Conservation (phyloP, 2,888 invertebrate genomes). For the Pollenia amentaria region DNA sequence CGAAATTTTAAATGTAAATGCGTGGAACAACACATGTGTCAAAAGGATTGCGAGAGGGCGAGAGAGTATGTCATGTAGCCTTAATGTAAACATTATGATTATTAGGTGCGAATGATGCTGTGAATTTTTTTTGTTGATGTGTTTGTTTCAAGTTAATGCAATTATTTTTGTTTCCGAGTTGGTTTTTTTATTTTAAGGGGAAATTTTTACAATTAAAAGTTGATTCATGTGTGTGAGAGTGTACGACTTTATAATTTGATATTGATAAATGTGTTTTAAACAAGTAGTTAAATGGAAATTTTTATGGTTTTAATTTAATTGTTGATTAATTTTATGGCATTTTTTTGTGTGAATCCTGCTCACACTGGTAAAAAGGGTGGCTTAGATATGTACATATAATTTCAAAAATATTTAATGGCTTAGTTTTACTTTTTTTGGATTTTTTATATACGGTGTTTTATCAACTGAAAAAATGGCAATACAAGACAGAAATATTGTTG, state of each 20-base stretch:
- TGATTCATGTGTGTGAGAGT: conserved; percentile 12
- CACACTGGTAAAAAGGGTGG: background rate
- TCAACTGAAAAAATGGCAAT: too few relatives aligned
- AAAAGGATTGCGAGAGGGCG: conserved; percentile 12
- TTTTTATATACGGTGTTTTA: too few relatives aligned
- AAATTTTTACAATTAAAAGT: conserved; percentile 45
- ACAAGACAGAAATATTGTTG: too few relatives aligned
- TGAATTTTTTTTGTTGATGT: conserved; percentile 51
- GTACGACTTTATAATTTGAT: conserved; percentile 55
- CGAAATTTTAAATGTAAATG: conserved; percentile 26
- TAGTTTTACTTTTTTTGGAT: too few relatives aligned
- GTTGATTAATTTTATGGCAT: conserved; percentile 72
- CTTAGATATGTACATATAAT: conserved; percentile 1
- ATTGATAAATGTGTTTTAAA: conserved; percentile 71
- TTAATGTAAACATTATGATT: conserved; percentile 71
- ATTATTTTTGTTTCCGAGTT: conserved; percentile 59
- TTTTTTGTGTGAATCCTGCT: background rate
- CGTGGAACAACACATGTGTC: conserved; percentile 21
- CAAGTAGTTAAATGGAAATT: conserved; percentile 69
- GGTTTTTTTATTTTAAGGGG: conserved; percentile 44
- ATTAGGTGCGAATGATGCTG: conserved; percentile 74
- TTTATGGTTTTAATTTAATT: conserved; percentile 74
- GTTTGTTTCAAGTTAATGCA: conserved; percentile 63
- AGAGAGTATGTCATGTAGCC: conserved; percentile 46
- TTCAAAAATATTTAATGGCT: background rate